Conservation (phyloP, 2,888 invertebrate species). For the Acrocyrtus sp. region DNA sequence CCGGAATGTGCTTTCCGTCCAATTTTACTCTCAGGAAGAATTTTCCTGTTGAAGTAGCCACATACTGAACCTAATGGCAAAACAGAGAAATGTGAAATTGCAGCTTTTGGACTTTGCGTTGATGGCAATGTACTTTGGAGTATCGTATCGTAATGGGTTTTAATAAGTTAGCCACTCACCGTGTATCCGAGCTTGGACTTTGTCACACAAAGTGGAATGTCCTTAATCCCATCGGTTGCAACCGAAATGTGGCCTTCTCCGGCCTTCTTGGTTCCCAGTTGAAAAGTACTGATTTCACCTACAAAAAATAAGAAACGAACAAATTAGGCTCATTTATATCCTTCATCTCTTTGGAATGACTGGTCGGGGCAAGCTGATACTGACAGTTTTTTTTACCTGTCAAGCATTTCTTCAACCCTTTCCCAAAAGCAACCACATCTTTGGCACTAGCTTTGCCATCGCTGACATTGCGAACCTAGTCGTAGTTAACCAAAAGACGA, state of each 20-base stretch:
- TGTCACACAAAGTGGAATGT: neutral
- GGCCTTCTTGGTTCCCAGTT: constrained; percentile 14
- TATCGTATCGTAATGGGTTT: neutral
- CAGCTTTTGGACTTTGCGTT: too few species aligned
- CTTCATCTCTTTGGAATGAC: too few species aligned
- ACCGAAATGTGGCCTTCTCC: constrained; percentile 16
- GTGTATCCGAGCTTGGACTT: constrained; percentile 18
- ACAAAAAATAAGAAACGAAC: too few species aligned
- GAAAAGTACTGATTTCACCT: constrained; percentile 16
- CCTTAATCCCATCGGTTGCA: neutral
- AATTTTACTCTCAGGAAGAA: constrained; percentile 32
- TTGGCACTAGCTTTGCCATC: constrained; percentile 10
- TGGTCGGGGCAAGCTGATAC: neutral
- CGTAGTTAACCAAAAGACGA: neutral
- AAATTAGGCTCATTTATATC: too few species aligned
- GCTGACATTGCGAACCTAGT: constrained; percentile 9
- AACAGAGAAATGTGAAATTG: too few species aligned
- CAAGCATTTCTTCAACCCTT: constrained; percentile 23
- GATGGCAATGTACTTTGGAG: too few species aligned
- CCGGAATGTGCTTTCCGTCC: constrained; percentile 30
- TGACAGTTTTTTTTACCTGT: constrained; percentile 6
- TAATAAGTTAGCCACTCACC: neutral
- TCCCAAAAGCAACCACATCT: constrained; percentile 30
- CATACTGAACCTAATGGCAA: constrained; percentile 22
- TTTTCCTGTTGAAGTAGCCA: neutral